Evolutionary conservation across 53 echinoderm and acorn worm genomes (phyloP).

Genomic region (Stichopus horrens): DNA sequence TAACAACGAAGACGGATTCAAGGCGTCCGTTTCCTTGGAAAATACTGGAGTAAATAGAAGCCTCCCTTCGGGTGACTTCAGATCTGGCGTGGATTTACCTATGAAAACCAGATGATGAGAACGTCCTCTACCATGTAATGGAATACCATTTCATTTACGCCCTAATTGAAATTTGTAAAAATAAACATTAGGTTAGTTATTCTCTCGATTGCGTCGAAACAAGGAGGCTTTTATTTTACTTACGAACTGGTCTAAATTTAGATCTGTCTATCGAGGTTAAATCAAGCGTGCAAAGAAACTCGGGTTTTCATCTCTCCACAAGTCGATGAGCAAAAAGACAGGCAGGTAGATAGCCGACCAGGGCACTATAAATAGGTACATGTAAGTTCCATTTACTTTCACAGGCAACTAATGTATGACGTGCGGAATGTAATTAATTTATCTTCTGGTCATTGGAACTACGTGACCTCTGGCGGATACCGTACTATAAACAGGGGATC

Average conservation of each 20-base stretch:
- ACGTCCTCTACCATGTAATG: background rate
- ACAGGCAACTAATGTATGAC: no score
- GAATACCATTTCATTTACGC: background rate
- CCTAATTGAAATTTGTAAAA: background rate
- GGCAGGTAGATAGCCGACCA: background rate
- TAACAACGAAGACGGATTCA: background rate
- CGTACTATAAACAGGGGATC: no score
- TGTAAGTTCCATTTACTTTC: no score
- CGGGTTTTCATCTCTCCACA: background rate
- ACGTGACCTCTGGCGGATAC: no score
- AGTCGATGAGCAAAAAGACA: background rate
- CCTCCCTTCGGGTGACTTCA: background rate
- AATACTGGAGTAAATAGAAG: background rate
- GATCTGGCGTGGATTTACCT: background rate
- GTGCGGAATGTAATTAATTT: no score
- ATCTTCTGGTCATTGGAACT: no score
- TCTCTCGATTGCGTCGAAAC: background rate
- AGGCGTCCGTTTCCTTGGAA: background rate
- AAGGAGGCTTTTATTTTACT: background rate
- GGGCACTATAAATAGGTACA: background rate
- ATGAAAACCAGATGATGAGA: background rate
- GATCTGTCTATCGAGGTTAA: background rate
- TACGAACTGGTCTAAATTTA: background rate
- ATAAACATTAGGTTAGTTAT: constrained; percentile 7
- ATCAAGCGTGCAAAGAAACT: background rate